Evolutionary conservation across 1,140 invertebrate species (phyloP).

Genomic region (Hyles vespertilio): DNA sequence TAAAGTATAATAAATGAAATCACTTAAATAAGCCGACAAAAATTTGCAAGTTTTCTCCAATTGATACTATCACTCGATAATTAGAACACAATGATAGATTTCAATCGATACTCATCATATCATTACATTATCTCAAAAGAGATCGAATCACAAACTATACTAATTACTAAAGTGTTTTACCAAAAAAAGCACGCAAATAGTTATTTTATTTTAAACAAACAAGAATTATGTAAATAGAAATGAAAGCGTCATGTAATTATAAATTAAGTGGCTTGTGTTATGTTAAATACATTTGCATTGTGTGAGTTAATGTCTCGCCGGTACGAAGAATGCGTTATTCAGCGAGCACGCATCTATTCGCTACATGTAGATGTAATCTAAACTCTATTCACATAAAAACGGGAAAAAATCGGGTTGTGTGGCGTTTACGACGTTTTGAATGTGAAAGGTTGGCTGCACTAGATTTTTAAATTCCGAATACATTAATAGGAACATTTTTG

Average conservation of each 20-base stretch:
- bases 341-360: neutral
- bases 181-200: neutral
- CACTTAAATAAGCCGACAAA: too few species aligned
- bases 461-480: too few species aligned
- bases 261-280: slow-evolving; percentile 47
- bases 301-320: slow-evolving; percentile 37
- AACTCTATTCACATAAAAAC: slow-evolving; percentile 38
- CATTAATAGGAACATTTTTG: too few species aligned
- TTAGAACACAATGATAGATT: too few species aligned
- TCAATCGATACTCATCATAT: too few species aligned
- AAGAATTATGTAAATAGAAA: slow-evolving; percentile 28
- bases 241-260: slow-evolving; percentile 45
- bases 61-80: too few species aligned
- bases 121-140: too few species aligned
- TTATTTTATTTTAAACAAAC: slow-evolving; percentile 3
- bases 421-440: too few species aligned
- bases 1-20: too few species aligned
- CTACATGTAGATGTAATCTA: slow-evolving; percentile 3
- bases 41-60: too few species aligned
- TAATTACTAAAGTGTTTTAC: too few species aligned
- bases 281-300: slow-evolving; percentile 33
- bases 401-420: slow-evolving; percentile 55
- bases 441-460: slow-evolving; percentile 53
- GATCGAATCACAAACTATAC: too few species aligned
- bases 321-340: slow-evolving; percentile 28